phyloP scores from a whole-genome alignment of 2,113 vertebrate species.

The Sciurus niger region DNA sequence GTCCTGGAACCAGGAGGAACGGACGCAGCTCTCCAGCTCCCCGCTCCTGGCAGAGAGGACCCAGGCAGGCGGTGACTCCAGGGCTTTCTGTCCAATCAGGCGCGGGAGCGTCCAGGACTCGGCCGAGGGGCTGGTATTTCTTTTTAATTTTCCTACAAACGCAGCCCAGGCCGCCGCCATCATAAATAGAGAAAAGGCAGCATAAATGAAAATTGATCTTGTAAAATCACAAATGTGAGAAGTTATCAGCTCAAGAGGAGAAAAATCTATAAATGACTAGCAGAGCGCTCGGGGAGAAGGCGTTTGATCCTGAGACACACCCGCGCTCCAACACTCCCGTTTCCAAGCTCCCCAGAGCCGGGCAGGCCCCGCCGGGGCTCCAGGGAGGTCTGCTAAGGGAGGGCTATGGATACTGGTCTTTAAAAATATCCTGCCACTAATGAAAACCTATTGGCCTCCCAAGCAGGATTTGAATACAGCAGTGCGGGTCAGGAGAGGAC shows the following conservation, averaged over 20 bases:
- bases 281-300: neutral
- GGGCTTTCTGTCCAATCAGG: neutral
- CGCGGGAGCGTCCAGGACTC: neutral
- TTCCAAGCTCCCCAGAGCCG: too few species aligned
- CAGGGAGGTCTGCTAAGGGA: neutral
- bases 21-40: neutral
- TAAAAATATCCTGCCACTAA: conserved; percentile 12
- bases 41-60: neutral
- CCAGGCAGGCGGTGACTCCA: neutral
- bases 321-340: too few species aligned
- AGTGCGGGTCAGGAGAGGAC: neutral
- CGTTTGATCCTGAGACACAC: neutral
- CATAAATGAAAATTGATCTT: conserved; percentile 41
- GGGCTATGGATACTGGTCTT: neutral
- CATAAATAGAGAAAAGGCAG: neutral
- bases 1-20: neutral
- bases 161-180: neutral
- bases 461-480: neutral
- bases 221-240: neutral
- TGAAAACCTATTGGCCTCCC: conserved; percentile 7
- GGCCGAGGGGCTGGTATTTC: neutral
- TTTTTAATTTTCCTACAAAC: neutral
- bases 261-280: neutral
- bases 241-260: neutral
- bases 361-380: neutral